Evolutionary conservation across 2,113 vertebrate species (phyloP).

Genomic region (Odontesthes bonariensis): DNA sequence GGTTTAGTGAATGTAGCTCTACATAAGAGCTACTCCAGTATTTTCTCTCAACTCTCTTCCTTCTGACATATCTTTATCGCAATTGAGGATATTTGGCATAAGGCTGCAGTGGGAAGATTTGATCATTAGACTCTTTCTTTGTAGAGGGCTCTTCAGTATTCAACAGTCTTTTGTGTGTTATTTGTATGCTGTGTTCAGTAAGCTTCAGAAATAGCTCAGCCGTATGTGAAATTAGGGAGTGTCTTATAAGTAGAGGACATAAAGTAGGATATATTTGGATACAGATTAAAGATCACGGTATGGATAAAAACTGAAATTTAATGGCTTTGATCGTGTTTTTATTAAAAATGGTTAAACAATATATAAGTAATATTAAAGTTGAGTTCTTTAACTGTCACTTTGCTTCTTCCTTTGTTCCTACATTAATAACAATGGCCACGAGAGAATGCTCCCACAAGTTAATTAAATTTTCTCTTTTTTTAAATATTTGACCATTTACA

Average conservation of each 20-base stretch:
- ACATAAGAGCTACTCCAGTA: conserved; percentile 7
- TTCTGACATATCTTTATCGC: neutral
- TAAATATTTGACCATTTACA: too few species aligned
- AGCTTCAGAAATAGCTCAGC: neutral
- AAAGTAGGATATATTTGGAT: neutral
- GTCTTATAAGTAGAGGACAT: neutral
- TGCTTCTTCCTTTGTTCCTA: too few species aligned
- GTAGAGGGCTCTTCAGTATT: conserved; percentile 3
- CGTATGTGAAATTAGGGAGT: neutral
- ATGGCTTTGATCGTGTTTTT: neutral
- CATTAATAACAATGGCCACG: too few species aligned
- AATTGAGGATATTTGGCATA: neutral
- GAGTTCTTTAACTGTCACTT: too few species aligned
- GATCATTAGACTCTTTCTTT: conserved; percentile 33
- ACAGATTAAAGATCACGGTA: neutral
- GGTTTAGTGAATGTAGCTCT: conserved; percentile 29
- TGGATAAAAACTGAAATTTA: neutral
- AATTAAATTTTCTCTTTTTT: too few species aligned
- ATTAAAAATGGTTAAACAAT: too few species aligned
- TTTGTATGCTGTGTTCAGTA: neutral
- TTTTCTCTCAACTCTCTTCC: conserved; percentile 19
- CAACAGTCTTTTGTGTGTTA: conserved; percentile 12
- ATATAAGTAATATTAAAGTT: too few species aligned
- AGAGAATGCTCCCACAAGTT: too few species aligned
- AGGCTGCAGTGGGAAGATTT: conserved; percentile 18